Evolutionary conservation across 2,888 invertebrate genomes (phyloP), one percentile per base, ranked within the genome.

Genomic region (Synergus umbraculus): DNA sequence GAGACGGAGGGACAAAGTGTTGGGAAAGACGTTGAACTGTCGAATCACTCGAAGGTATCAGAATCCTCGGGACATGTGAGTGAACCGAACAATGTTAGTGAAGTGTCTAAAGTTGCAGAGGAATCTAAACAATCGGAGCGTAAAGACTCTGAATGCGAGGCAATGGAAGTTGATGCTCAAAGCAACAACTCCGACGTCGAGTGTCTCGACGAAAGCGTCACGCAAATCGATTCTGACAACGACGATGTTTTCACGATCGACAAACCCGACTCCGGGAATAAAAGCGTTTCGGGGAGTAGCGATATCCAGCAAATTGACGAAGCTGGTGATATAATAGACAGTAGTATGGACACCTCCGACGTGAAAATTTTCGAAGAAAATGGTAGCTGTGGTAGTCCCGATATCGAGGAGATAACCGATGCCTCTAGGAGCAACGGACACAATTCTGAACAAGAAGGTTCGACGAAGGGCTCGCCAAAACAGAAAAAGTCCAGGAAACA

Each of bases 51-150:
- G 9, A 86, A 88, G 76, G 58, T 73, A 67, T 84, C 84, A 8
- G 84, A 86, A 78, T 85, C 86, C 15, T 81, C 84, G 12, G 86
- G 86, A 37, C 93, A 93, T 84, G 92, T 93, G 65, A 93, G 94
- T 90, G 94, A 94, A 86, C 94, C 93, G 83, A 91, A 95, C 92
- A 88, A 91, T 92, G 82, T 90, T 86, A 89, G 89, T 88, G 91
- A 90, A 88, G 89, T 90, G 87, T 88, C 90, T 77, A 90, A 90
- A 85, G 77, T 69, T 10, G 76, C 13, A 2, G 67, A 81, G 5
- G 89, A 86, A 44, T 79, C 82, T 63, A 85, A 64, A 15, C 44
- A 46, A 22, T 54, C 65, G 12, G 49, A 69, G 8, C 29, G 29
- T 49, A 44, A 76, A 22, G 60, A 79, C n/a, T 79, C 76, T 13